Evolutionary conservation across 2,113 vertebrate genomes (phyloP), one percentile per base, ranked within the genome.

Genomic region (Formicarius rufipectus): DNA sequence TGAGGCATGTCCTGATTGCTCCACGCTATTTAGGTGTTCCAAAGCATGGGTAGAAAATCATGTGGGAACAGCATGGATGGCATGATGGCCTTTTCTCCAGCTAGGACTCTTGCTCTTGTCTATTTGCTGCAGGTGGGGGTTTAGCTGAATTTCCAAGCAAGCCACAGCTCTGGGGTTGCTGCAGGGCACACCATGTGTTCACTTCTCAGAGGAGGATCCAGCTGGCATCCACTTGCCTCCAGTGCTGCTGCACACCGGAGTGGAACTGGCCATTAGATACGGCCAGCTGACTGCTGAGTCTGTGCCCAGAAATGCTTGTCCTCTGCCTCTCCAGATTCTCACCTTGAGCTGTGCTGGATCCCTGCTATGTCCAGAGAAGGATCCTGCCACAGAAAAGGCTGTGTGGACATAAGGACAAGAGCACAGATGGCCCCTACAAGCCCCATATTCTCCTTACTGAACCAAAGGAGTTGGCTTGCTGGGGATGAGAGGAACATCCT

Each of bases 221-320:
- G 25, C 52, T 42, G 68, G 72, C 23, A 10, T 35, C 56, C 2
- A 2, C 63, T 64, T 0, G 0, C 66, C 31, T 49, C 27, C 3
- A 31, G 78, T 0, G 0, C 52, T 1, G 1, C 39, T 42, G 71
- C 59, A 22, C 35, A 35, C 33, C 63, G 6, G 1, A 42, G 7
- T 77, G 76, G 81, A 37, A 49, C 23, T 21, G 30, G 30, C 53
- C 68, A 58, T 56, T 62, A 67, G 84, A 23, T 30, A 79, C 0
- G 0, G 59, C 22, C 0, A 0, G 27, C 47, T 62, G 79, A 10
- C 50, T 73, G 39, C 53, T 79, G 89, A 77, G 58, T 53, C 42
- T 22, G 8, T 84, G 90, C 40, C 84, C 81, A 77, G 55, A 88
- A 76, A 53, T 40, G 0, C 18, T 40, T 35, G 67, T 56, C 15